phyloP scores from a whole-genome alignment of 2,113 vertebrate species.

The Lycaon pictus region DNA sequence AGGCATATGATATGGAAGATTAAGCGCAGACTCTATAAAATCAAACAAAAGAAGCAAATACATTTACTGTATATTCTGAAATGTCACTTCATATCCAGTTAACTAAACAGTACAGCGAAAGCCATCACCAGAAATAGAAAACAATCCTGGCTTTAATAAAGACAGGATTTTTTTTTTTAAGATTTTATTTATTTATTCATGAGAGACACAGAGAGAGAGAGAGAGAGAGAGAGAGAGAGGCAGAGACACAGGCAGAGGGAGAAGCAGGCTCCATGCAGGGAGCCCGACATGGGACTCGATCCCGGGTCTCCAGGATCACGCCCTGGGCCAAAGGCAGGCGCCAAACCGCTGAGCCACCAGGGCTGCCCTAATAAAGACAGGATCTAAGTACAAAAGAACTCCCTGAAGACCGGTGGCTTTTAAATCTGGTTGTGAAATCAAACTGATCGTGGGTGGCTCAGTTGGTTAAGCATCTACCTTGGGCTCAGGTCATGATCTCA shows the following conservation, averaged over 20 bases:
- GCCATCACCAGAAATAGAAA: constrained; percentile 53
- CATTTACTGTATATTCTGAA: background rate
- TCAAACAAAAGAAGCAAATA: constrained; percentile 36
- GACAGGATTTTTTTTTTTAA: background rate
- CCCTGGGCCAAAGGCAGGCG: too few species aligned
- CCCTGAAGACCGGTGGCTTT: constrained; percentile 12
- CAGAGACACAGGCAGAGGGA: too few species aligned
- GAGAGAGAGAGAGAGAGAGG: too few species aligned
- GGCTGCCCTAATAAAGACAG: background rate
- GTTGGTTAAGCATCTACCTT: background rate
- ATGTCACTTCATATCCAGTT: constrained; percentile 53
- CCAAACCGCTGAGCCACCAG: too few species aligned
- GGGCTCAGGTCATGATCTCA: background rate
- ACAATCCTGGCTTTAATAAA: constrained; percentile 36
- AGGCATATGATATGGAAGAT: constrained; percentile 96
- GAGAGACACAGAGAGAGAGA: too few species aligned
- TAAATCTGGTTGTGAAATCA: constrained; percentile 39
- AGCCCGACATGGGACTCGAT: too few species aligned
- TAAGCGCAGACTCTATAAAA: constrained; percentile 91
- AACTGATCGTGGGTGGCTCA: background rate
- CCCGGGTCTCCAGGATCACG: too few species aligned
- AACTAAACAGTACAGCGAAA: constrained; percentile 32
- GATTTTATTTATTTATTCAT: too few species aligned
- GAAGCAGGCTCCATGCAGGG: too few species aligned
- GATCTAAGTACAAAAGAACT: background rate